phyloP scores from a whole-genome alignment of 2,888 invertebrate genomes.

The Holacanthella duospinosa region DNA sequence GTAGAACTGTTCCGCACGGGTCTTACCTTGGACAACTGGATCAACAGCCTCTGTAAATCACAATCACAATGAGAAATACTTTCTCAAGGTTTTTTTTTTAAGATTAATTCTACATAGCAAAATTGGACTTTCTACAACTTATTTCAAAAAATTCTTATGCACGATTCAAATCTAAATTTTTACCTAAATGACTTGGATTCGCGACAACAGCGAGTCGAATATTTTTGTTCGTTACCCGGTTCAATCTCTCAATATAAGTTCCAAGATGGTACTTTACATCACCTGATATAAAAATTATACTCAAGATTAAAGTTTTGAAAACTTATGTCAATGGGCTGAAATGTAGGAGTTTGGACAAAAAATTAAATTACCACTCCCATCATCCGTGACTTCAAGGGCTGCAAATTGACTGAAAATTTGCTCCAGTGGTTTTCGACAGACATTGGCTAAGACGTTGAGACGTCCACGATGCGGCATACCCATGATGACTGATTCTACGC shows the following conservation, averaged over 20 bases:
- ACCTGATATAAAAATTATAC: conserved; percentile 48
- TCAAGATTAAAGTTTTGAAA: no score
- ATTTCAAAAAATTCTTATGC: background rate
- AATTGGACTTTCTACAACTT: no score
- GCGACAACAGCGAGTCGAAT: conserved; percentile 79
- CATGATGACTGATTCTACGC: conserved; percentile 95
- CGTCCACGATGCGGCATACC: conserved; percentile 79
- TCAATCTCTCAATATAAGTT: conserved; percentile 79
- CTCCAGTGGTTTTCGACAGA: conserved; percentile 79
- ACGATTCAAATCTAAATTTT: background rate
- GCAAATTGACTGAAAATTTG: conserved; percentile 87
- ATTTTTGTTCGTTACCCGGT: conserved; percentile 84
- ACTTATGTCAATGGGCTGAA: no score
- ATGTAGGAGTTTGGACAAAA: no score
- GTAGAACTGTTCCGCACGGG: conserved; percentile 89
- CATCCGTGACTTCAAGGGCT: conserved; percentile 80
- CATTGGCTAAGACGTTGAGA: conserved; percentile 80
- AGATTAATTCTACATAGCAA: no score
- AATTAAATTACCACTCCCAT: conserved; percentile 54
- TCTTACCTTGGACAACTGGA: conserved; percentile 91
- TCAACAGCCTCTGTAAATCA: conserved; percentile 70
- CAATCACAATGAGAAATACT: background rate
- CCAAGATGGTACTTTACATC: conserved; percentile 88
- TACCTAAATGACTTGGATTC: conserved; percentile 71
- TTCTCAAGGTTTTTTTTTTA: no score